Percentiles rank a stretch among this genome's conserved stretches.
Conservation (phyloP, 2,888 invertebrate species). For the Lithophane leautieri region DNA sequence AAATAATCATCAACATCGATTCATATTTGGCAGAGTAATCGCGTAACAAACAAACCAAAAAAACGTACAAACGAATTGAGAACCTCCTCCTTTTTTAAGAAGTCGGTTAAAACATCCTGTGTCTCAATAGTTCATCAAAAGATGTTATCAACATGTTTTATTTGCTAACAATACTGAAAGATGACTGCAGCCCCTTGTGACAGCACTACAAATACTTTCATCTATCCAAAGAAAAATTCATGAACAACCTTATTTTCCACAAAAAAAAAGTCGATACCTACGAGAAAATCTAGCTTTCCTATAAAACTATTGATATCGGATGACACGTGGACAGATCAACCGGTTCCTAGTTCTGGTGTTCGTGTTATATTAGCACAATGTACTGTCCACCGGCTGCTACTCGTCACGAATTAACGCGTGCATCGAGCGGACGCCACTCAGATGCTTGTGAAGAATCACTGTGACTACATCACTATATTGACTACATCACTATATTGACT, state of each 20-base stretch:
- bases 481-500: slow-evolving; percentile 1
- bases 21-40: too few species aligned
- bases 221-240: not conserved
- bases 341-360: slow-evolving; percentile 42
- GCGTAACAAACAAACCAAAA: too few species aligned
- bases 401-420: slow-evolving; percentile 68
- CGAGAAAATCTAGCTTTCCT: not conserved
- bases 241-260: not conserved
- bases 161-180: not conserved
- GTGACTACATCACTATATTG: slow-evolving; percentile 13
- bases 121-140: too few species aligned
- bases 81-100: too few species aligned
- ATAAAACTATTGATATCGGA: not conserved
- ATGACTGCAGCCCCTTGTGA: not conserved
- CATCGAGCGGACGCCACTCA: slow-evolving; percentile 42
- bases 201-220: too few species aligned
- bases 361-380: slow-evolving; percentile 77
- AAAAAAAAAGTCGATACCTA: not conserved
- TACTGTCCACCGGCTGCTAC: slow-evolving; percentile 46
- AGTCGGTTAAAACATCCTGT: not conserved
- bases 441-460: slow-evolving; percentile 50
- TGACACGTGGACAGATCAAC: slow-evolving; percentile 20
- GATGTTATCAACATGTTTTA: not conserved
- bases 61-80: too few species aligned
- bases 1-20: too few species aligned